A percentile compares a stretch with the other conserved stretches of the same genome.
Conservation (phyloP, 2,888 invertebrate species). For the Siphlonurus alternatus region DNA sequence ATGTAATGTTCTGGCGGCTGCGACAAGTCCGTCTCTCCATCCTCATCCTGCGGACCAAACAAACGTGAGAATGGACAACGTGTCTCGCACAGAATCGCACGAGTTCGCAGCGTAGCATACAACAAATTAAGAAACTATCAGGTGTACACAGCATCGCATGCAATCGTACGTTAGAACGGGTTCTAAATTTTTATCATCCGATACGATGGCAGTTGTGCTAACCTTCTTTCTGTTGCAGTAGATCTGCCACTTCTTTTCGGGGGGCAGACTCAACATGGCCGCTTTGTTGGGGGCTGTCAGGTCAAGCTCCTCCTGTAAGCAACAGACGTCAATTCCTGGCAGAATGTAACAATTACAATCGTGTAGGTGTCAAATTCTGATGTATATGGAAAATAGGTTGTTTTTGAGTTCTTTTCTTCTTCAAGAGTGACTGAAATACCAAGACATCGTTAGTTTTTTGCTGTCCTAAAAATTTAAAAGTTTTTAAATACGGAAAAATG, state of each 20-base stretch:
- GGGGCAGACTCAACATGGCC: conserved; percentile 81
- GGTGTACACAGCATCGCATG: not conserved
- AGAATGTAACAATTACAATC: not conserved
- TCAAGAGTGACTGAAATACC: too few relatives aligned
- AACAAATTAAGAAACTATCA: not conserved
- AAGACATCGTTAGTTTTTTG: too few relatives aligned
- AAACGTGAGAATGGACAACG: too few relatives aligned
- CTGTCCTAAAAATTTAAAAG: too few relatives aligned
- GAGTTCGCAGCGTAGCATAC: too few relatives aligned
- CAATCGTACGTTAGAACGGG: not conserved
- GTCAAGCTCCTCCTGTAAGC: conserved; percentile 70
- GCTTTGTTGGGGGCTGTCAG: conserved; percentile 85
- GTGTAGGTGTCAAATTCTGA: too few relatives aligned
- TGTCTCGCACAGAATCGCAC: too few relatives aligned
- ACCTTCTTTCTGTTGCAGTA: conserved; percentile 68
- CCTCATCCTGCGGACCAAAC: conserved; percentile 20
- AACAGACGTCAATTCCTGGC: too few relatives aligned
- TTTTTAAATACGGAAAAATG: too few relatives aligned
- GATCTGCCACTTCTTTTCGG: conserved; percentile 96
- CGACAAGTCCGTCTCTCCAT: conserved; percentile 45
- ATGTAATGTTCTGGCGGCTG: conserved; percentile 86
- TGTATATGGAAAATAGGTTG: too few relatives aligned
- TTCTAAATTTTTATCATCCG: too few relatives aligned
- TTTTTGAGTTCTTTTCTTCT: too few relatives aligned
- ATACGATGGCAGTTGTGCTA: conserved; percentile 6